Percentiles rank a stretch among this genome's conserved stretches.
phyloP scores from a whole-genome alignment of 2,888 invertebrate species.

The Eupithecia subumbrata region DNA sequence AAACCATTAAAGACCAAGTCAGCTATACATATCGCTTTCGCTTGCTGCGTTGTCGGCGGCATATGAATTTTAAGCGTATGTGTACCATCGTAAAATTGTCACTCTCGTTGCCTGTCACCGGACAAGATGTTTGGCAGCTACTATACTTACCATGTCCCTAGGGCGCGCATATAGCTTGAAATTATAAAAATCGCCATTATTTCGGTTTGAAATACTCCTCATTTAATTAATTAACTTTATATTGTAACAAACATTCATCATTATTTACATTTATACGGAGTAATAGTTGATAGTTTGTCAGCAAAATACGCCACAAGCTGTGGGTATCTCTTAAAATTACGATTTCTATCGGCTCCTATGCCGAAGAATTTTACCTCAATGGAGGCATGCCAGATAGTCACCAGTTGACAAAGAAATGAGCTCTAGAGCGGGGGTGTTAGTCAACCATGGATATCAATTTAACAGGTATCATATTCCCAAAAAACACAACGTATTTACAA shows the following conservation, averaged over 20 bases:
- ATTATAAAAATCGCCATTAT: background rate
- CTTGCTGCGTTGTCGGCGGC: too few relatives aligned
- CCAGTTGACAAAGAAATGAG: too few relatives aligned
- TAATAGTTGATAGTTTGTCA: background rate
- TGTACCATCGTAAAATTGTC: too few relatives aligned
- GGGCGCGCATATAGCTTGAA: background rate
- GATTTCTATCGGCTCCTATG: background rate
- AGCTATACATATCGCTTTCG: too few relatives aligned
- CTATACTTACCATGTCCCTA: too few relatives aligned
- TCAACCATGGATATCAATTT: too few relatives aligned
- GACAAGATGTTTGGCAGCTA: too few relatives aligned
- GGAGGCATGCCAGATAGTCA: background rate
- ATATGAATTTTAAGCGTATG: too few relatives aligned
- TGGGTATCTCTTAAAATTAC: background rate
- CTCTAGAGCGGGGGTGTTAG: background rate
- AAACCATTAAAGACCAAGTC: too few relatives aligned
- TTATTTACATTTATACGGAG: conserved; percentile 18
- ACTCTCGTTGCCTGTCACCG: too few relatives aligned
- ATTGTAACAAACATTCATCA: conserved; percentile 17
- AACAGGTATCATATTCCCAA: too few relatives aligned
- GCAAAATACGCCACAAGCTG: background rate
- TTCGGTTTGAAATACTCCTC: too few relatives aligned
- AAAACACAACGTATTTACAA: background rate
- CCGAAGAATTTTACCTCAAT: background rate
- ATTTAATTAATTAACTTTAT: conserved; percentile 13